Evolutionary conservation across 1,140 invertebrate species (phyloP).

Genomic region (Adoxophyes honmai): DNA sequence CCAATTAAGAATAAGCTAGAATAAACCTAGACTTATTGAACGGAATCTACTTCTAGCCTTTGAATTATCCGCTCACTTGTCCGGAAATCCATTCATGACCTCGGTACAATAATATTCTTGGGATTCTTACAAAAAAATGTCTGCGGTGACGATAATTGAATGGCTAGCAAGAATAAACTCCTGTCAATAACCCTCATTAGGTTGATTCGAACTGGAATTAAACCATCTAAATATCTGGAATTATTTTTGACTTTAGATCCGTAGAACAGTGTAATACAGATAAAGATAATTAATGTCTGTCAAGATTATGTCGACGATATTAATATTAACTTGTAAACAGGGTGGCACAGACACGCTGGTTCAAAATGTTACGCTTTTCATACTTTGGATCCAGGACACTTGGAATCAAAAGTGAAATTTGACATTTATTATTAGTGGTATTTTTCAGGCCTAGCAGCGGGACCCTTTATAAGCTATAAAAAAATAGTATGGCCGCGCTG

Average conservation of each 20-base stretch:
- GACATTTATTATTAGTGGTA: no score
- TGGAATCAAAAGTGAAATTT: no score
- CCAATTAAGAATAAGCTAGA: not conserved
- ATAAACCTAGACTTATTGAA: not conserved
- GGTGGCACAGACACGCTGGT: no score
- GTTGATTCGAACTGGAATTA: conserved; percentile 10
- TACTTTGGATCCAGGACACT: not conserved
- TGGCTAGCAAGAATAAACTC: not conserved
- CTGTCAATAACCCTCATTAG: conserved; percentile 1
- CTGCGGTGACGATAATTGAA: conserved; percentile 2
- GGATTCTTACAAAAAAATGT: not conserved
- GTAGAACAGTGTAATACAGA: not conserved
- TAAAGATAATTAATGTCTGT: not conserved
- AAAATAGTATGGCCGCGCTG: no score
- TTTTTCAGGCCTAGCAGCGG: no score
- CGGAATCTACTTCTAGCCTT: not conserved
- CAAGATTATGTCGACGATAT: not conserved
- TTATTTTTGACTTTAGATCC: not conserved
- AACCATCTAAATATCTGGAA: not conserved
- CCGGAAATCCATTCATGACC: not conserved
- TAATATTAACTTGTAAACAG: no score
- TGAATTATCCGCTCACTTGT: not conserved
- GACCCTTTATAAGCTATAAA: no score
- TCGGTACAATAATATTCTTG: conserved; percentile 2
- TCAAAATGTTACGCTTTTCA: not conserved